Base-by-base conservation (phyloP, 2,888 invertebrate genomes). In the Perizoma flavofasciatum region DNA sequence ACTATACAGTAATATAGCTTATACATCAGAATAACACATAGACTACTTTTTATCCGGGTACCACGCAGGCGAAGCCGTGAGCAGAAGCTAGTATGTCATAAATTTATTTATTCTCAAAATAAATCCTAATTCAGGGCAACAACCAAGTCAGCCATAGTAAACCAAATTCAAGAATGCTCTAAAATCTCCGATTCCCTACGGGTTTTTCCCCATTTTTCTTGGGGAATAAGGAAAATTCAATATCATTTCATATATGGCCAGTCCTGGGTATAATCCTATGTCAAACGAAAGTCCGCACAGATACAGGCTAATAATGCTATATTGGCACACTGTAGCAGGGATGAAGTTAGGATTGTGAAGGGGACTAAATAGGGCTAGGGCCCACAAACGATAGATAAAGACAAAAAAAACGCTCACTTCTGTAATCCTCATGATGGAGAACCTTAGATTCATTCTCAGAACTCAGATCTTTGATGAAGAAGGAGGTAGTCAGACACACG, bases 291-390 rank as follows among this genome's bases (percentile, higher is more conserved):
- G 63, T 67, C 61, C 57, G 49, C 48, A 41, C 50, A 53, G 65
- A 62, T 67, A 60, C 62, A 65, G 62, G 55, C 65, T 66, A 67
- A 66, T 66, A 71, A 63, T 61, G 56, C 55, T 67, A 62, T 66
- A 68, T 71, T 65, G 66, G 66, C 52, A 62, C 34, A 47, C 35
- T 5, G 49, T 7, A 10, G 4, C 58, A 58, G 62, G 40, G 52
- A 41, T 10, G 55, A 4, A 51, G 5, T 7, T 8, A 62, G 51
- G 48, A 22, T 9, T 6, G 37, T 4, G 4, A 33, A n/a, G 3
- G 41, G 6, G n/a, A 10, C 6, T 6, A 33, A 6, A 40, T 32
- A 45, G 6, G 8, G 45, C 22, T 22, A 22, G 22, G 22, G 22
- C 22, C 22, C 22, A 22, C 22, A 22, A 22, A 3, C 22, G 22